These are phyloP conservation scores for Nymphalis io DNA, from an alignment of 1,140 invertebrate genomes.

Conservation along the genomic window DNA sequence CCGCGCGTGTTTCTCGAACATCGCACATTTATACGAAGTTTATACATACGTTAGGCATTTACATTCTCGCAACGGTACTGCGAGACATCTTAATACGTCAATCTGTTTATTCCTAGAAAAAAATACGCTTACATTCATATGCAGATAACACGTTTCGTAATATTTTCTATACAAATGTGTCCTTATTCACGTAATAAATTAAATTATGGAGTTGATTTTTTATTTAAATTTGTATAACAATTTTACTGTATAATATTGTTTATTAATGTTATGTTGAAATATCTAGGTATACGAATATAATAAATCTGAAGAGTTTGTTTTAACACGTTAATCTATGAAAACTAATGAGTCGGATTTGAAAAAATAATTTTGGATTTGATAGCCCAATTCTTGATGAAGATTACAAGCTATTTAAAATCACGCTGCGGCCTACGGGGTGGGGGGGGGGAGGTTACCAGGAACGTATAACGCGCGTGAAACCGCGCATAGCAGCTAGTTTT, in stretches of 20 bases:
- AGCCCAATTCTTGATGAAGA: too few species aligned
- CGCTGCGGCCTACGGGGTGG: too few species aligned
- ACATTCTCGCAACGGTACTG: constrained; percentile 28
- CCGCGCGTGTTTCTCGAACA: constrained; percentile 1
- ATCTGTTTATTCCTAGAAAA: constrained; percentile 32
- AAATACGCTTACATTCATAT: constrained; percentile 18
- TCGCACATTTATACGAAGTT: neutral
- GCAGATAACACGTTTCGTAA: neutral
- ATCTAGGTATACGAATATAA: too few species aligned
- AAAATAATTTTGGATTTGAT: neutral
- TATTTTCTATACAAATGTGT: neutral
- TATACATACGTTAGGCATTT: constrained; percentile 18
- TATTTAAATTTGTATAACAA: neutral
- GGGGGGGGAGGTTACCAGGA: too few species aligned
- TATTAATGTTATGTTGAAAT: too few species aligned
- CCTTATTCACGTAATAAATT: neutral
- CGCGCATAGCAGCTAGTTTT: too few species aligned
- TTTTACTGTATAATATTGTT: neutral
- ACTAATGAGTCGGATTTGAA: too few species aligned
- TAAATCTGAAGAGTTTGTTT: too few species aligned
- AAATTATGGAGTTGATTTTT: neutral
- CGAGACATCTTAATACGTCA: constrained; percentile 22
- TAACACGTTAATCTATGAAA: too few species aligned
- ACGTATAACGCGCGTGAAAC: too few species aligned
- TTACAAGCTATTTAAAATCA: too few species aligned